Conservation (phyloP, 2,113 vertebrate species). For the Ginglymostoma cirratum region DNA sequence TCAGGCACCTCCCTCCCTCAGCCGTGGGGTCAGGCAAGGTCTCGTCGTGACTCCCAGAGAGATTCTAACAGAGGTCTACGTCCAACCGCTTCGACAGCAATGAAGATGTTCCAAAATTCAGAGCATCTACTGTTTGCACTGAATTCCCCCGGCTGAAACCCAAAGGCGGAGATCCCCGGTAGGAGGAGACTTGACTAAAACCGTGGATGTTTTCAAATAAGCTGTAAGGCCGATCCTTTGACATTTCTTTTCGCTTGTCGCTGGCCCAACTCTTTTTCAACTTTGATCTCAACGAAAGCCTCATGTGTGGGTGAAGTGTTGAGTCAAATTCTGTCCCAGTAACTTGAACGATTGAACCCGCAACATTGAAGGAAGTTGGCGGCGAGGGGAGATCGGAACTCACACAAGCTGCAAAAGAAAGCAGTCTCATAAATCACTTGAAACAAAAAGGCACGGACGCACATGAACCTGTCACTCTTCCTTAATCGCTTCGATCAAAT, state of each 20-base stretch:
- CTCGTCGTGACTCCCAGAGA: neutral
- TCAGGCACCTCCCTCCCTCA: neutral
- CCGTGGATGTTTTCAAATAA: neutral
- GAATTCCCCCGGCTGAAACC: neutral
- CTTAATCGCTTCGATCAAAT: neutral
- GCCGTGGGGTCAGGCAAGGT: neutral
- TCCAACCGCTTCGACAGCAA: neutral
- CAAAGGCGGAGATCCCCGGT: neutral
- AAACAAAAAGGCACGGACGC: neutral
- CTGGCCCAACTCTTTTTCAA: neutral
- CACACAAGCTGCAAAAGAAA: neutral
- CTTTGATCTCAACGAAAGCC: neutral
- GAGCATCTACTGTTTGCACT: neutral
- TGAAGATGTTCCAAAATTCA: neutral
- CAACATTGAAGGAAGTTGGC: neutral
- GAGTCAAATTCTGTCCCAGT: neutral
- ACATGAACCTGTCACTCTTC: too few species aligned
- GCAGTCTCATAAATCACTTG: neutral
- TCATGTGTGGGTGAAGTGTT: neutral
- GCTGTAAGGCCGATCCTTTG: accelerated
- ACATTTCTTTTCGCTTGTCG: neutral
- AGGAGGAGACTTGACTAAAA: neutral
- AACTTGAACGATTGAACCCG: neutral
- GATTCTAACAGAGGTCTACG: neutral
- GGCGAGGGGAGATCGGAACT: neutral